These are phyloP conservation scores for Pituophis catenifer DNA, from an alignment of 2,113 vertebrate species.

Conservation along the genomic window DNA sequence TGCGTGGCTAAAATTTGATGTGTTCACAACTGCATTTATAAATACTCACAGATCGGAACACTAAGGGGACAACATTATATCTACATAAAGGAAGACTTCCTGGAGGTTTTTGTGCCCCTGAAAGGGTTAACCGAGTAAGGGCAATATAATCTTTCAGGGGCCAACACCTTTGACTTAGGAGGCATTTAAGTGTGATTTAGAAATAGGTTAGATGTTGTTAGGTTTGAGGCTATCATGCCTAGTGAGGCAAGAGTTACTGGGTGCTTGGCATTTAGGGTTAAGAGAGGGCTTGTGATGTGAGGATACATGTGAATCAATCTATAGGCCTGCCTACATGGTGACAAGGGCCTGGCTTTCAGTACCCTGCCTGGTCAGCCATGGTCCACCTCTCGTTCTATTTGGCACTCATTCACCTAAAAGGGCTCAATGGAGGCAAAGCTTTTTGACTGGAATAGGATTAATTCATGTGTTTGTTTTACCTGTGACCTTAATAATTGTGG, in stretches of 20 bases:
- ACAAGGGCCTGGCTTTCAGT: neutral
- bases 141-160: neutral
- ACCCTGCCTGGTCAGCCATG: neutral
- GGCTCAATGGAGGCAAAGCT: neutral
- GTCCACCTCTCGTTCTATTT: neutral
- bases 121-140: neutral
- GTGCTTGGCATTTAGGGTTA: neutral
- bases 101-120: neutral
- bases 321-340: neutral
- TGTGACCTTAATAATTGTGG: neutral
- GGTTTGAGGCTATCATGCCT: neutral
- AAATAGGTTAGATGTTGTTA: neutral
- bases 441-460: neutral
- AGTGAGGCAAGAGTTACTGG: neutral
- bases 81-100: neutral
- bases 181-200: neutral
- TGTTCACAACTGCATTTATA: neutral
- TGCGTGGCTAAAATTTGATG: neutral
- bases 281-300: neutral
- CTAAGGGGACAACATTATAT: neutral
- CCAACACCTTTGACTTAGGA: neutral
- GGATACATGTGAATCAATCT: neutral
- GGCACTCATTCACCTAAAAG: neutral
- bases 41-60: neutral
- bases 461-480: neutral